Evolutionary conservation across 2,888 invertebrate genomes (phyloP).

Genomic region (Serrognathus titanus): DNA sequence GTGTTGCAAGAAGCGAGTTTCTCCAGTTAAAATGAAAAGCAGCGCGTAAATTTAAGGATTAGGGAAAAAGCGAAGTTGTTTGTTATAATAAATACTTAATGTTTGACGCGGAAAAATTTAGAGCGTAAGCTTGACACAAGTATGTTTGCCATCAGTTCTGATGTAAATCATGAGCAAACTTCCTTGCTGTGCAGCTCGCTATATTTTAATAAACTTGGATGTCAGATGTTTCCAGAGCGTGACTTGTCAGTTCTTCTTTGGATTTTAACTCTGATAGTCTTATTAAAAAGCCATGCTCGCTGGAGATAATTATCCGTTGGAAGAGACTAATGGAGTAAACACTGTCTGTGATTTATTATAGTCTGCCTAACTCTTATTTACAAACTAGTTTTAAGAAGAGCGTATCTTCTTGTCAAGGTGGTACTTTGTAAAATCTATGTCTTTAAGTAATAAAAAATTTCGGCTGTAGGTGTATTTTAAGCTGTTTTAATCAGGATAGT

Average conservation of each 20-base stretch:
- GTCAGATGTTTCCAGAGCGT: constrained; percentile 6
- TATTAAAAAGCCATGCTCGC: constrained; percentile 3
- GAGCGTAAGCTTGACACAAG: constrained; percentile 2
- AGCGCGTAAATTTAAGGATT: constrained; percentile 10
- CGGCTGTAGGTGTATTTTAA: too few species aligned
- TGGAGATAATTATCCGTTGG: not conserved
- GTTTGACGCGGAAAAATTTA: not conserved
- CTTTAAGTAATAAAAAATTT: too few species aligned
- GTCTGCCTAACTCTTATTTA: too few species aligned
- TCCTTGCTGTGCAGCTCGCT: not conserved
- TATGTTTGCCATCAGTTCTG: constrained; percentile 7
- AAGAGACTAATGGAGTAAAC: not conserved
- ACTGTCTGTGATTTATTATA: too few species aligned
- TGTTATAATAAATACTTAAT: too few species aligned
- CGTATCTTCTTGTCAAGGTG: too few species aligned
- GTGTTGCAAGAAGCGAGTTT: constrained; percentile 4
- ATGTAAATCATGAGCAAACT: not conserved
- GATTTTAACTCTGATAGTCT: constrained; percentile 7
- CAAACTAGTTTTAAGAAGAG: too few species aligned
- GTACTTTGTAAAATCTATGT: too few species aligned
- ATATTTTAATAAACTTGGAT: constrained; percentile 11
- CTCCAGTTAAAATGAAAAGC: constrained; percentile 12
- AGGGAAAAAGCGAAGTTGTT: too few species aligned
- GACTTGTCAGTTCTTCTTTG: constrained; percentile 11
- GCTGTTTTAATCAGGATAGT: too few species aligned